Conservation (phyloP, 2,888 invertebrate genomes). For the Atherix ibis region DNA sequence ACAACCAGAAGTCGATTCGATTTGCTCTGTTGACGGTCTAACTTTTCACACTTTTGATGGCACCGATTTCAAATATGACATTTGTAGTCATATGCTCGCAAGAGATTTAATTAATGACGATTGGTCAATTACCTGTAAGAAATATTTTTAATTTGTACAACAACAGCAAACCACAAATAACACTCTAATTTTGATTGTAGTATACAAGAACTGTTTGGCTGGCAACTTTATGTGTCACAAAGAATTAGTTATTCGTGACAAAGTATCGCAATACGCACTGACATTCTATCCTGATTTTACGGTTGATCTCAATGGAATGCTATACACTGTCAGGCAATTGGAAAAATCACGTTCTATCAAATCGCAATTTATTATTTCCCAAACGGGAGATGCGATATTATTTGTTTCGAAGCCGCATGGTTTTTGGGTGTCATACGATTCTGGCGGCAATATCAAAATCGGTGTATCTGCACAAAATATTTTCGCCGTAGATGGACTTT, state of each 20-base stretch:
- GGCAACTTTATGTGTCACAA: conserved; percentile 39
- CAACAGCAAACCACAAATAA: conserved; percentile 1
- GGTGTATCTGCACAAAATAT: conserved; percentile 47
- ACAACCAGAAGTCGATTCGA: conserved; percentile 44
- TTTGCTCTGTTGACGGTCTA: conserved; percentile 48
- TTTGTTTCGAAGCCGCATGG: conserved; percentile 54
- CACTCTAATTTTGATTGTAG: too few relatives aligned
- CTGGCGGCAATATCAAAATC: conserved; percentile 51
- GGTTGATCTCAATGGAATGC: conserved; percentile 51
- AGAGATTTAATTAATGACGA: conserved; percentile 47
- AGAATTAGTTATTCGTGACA: conserved; percentile 45
- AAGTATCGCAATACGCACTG: conserved; percentile 36
- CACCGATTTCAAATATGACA: conserved; percentile 59
- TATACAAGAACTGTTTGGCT: conserved; percentile 46
- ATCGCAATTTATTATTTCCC: conserved; percentile 46
- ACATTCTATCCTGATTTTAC: conserved; percentile 40
- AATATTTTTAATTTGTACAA: not conserved
- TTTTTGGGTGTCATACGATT: conserved; percentile 57
- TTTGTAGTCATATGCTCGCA: conserved; percentile 65
- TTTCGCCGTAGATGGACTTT: conserved; percentile 58
- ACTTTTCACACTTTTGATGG: conserved; percentile 69
- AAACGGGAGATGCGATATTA: conserved; percentile 50
- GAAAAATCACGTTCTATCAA: conserved; percentile 27
- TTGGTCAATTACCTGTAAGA: conserved; percentile 55
- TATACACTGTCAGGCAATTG: conserved; percentile 28